Base-by-base conservation (phyloP, 1,140 invertebrate species). In the Bombyx mandarina region DNA sequence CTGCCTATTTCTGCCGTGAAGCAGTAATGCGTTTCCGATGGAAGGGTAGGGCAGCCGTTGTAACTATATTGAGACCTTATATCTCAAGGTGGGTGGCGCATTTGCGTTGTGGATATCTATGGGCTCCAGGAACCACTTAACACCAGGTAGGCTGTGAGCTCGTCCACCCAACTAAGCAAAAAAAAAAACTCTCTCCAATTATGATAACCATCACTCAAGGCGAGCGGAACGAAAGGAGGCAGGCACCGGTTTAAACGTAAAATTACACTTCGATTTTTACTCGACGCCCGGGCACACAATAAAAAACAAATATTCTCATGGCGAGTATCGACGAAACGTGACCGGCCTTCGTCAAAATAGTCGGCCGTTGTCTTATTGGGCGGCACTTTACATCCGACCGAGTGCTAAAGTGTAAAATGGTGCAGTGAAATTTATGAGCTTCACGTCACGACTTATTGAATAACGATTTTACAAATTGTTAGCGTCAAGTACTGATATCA, bases 251-350 rank as follows among this genome's bases (percentile, higher is more conserved):
- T 82, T 79, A 84, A 84, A 83, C 79, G 77, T 83, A 79, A 85
- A 83, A 85, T 86, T 86, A 86, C 79, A 79, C 80, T 83, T 82
- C 69, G 77, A 83, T 85, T 82, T 86, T 85, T 77, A 79, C 80
- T 80, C 71, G 72, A 75, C 77, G 69, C 71, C 12, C 81, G 69
- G 74, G 71, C 79, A 70, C 68, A 75, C 76, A 79, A 81, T 79
- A 86, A 86, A 86, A 86, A 86, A 86, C 83, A 86, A 86, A 86
- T 86, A 86, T 83, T 85, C 83, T 86, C 83, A 85, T 85, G 82
- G 76, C 66, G 71, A 73, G 80, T 78, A 85, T 85, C 83, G 83
- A 83, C 73, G 69, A 75, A 86, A 86, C 83, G 83, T 86, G 83
- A 86, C 83, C 80, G 79, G 79, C 76, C 81, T 81, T 83, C 83